Conservation (phyloP, 2,888 invertebrate species). For the Oscheius sp. region DNA sequence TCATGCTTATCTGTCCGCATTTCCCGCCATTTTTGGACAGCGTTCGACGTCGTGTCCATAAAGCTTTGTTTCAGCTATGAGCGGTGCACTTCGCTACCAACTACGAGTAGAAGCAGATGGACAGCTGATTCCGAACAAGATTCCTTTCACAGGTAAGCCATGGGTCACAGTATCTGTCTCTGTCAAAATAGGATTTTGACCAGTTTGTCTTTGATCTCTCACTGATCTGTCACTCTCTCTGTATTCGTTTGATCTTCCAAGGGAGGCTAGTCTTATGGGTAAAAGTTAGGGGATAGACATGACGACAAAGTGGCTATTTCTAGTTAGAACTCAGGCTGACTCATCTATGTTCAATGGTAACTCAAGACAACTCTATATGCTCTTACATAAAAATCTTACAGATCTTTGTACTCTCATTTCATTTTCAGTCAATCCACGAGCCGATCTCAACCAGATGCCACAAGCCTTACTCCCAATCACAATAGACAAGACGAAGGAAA, state of each 20-base stretch:
- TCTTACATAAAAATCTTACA: too few species aligned
- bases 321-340: too few species aligned
- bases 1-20: too few species aligned
- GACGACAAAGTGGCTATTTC: too few species aligned
- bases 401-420: too few species aligned
- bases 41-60: neutral
- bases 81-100: slow-evolving; percentile 23
- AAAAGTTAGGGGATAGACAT: too few species aligned
- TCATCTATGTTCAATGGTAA: too few species aligned
- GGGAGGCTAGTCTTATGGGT: too few species aligned
- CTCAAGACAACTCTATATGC: too few species aligned
- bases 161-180: neutral
- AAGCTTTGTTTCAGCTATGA: slow-evolving; percentile 14
- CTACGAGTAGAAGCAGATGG: slow-evolving; percentile 23
- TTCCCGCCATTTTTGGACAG: too few species aligned
- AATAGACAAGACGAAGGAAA: slow-evolving; percentile 13
- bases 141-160: slow-evolving; percentile 16
- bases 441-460: slow-evolving; percentile 8
- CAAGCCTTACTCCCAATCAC: slow-evolving; percentile 6
- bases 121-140: slow-evolving; percentile 21
- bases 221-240: neutral
- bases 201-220: neutral
- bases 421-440: slow-evolving; percentile 18
- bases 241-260: neutral
- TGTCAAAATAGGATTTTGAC: too few species aligned